phyloP scores from a whole-genome alignment of 2,888 invertebrate species.

The Eucera pruinosa region DNA sequence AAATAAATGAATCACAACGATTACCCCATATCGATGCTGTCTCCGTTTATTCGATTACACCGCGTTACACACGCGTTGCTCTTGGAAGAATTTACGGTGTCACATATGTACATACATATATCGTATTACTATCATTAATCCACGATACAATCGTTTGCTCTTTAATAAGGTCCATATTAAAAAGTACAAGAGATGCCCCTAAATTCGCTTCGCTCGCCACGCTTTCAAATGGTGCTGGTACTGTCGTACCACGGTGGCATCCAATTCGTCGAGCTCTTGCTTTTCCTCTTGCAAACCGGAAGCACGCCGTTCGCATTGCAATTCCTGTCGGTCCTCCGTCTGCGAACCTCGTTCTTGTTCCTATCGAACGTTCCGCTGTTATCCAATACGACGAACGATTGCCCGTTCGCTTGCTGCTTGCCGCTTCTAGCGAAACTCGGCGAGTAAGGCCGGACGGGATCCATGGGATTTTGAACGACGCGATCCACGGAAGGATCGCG shows the following conservation, averaged over 20 bases:
- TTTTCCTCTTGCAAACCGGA: constrained; percentile 75
- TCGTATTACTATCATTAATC: too few species aligned
- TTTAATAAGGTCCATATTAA: constrained; percentile 17
- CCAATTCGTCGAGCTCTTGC: constrained; percentile 84
- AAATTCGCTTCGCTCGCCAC: neutral
- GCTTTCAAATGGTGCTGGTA: constrained; percentile 72
- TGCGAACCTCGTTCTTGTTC: constrained; percentile 62
- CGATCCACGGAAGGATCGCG: constrained; percentile 71
- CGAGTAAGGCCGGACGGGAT: constrained; percentile 76
- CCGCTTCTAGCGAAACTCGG: constrained; percentile 77
- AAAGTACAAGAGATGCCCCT: constrained; percentile 23
- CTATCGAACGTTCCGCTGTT: constrained; percentile 52
- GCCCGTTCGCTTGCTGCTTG: constrained; percentile 61
- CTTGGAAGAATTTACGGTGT: too few species aligned
- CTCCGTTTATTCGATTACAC: too few species aligned
- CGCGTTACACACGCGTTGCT: too few species aligned
- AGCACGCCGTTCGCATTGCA: constrained; percentile 77
- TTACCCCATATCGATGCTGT: too few species aligned
- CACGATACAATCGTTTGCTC: too few species aligned
- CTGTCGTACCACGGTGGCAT: constrained; percentile 85
- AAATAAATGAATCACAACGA: too few species aligned
- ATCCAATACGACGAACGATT: constrained; percentile 79
- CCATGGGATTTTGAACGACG: constrained; percentile 58
- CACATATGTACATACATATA: too few species aligned
- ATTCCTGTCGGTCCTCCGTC: constrained; percentile 75